These are phyloP conservation scores for Corythucha ciliata DNA, from an alignment of 2,888 invertebrate species.

Conservation along the genomic window DNA sequence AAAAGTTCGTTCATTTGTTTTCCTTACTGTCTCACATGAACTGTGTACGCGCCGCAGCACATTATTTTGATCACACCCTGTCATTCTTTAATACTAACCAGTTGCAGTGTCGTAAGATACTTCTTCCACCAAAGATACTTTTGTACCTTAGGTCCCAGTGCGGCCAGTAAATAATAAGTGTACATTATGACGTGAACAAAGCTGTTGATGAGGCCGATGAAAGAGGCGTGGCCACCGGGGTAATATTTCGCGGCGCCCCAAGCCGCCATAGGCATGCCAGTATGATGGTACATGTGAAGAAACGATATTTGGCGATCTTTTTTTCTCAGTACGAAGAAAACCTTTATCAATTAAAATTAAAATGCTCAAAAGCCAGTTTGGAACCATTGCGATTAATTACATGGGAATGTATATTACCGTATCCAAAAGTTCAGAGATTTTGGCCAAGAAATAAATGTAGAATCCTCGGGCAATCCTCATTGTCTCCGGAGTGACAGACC, in stretches of 20 bases:
- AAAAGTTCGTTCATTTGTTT: no score
- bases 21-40: no score
- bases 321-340: conserved; percentile 46
- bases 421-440: conserved; percentile 48
- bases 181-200: conserved; percentile 40
- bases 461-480: conserved; percentile 42
- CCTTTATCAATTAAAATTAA: conserved; percentile 31
- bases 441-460: conserved; percentile 48
- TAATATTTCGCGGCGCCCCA: conserved; percentile 46
- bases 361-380: background rate
- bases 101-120: conserved; percentile 39
- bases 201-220: conserved; percentile 42
- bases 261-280: conserved; percentile 39
- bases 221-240: conserved; percentile 40
- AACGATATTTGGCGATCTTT: conserved; percentile 47
- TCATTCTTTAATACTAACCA: no score
- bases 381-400: background rate
- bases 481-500: conserved; percentile 35
- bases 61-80: no score
- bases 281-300: conserved; percentile 48
- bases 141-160: conserved; percentile 37
- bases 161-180: conserved; percentile 38
- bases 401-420: conserved; percentile 41
- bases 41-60: no score
- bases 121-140: conserved; percentile 40